Evolutionary conservation across 2,113 vertebrate genomes (phyloP).

Genomic region (Semicossyphus pulcher): DNA sequence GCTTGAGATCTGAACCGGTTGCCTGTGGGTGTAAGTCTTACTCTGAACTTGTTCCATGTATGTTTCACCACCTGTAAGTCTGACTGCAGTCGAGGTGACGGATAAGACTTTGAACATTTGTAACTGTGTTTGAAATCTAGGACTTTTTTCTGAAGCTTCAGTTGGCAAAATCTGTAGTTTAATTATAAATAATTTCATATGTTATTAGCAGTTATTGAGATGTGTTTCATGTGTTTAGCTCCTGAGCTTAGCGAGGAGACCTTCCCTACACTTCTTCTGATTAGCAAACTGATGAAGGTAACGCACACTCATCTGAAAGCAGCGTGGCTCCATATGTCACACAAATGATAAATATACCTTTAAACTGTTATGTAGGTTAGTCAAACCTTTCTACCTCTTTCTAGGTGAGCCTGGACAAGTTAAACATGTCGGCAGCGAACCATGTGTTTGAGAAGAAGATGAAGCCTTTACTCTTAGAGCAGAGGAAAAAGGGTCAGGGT

Average conservation of each 20-base stretch:
- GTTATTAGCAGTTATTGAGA: no score
- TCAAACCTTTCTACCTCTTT: background rate
- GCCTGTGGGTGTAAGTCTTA: no score
- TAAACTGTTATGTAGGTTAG: background rate
- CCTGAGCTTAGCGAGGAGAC: constrained; percentile 93
- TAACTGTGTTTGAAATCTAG: background rate
- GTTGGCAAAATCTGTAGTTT: no score
- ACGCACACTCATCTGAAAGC: constrained; percentile 10
- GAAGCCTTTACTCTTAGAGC: constrained; percentile 89
- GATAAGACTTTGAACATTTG: no score
- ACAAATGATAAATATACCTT: no score
- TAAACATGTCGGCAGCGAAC: constrained; percentile 90
- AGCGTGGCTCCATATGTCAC: background rate
- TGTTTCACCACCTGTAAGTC: no score
- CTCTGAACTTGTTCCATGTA: no score
- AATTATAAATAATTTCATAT: no score
- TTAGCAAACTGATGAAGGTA: constrained; percentile 97
- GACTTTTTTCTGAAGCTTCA: background rate
- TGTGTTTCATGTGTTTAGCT: constrained; percentile 81
- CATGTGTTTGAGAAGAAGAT: constrained; percentile 91
- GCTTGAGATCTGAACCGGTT: no score
- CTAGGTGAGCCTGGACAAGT: constrained; percentile 92
- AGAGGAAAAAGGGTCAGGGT: constrained; percentile 72
- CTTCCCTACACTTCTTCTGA: constrained; percentile 91
- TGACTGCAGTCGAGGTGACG: no score